Evolutionary conservation across 2,888 invertebrate genomes (phyloP), one percentile per base, ranked within the genome.

Genomic region (Atrina japonica): DNA sequence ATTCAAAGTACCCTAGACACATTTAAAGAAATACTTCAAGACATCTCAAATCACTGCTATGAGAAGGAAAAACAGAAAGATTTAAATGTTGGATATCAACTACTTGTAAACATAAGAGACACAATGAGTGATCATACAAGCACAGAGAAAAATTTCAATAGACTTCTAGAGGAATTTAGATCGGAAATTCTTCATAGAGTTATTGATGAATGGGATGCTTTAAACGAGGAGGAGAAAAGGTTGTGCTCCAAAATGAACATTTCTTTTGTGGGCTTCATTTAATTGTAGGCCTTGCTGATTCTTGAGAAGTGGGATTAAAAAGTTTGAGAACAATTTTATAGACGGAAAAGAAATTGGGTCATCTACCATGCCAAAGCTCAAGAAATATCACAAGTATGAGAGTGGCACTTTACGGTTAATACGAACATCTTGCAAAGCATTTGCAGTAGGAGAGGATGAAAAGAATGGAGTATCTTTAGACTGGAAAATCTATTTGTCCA

Each of bases 41-140:
- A 71, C 27, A 71, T 71, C 35, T 16, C 29, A 23, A 29, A 25
- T 18, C 56, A 56, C 25, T 66, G 47, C 23, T n/a, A 40, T 45
- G 7, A 16, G 14, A 23, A 41, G 35, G 65, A 45, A 11, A 41
- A 14, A 30, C 40, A 65, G 9, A 66, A 52, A 18, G 40, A 71
- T 1, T 49, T 60, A 49, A 52, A 68, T 56, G 50, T 56, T 49
- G 73, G 78, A 11, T 69, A 75, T 35, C 40, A 43, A 27, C 61
- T 77, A 23, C 53, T 79, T 7, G 23, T 59, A 25, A 75, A 71
- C 41, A 73, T 77, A 3, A 43, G 63, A 35, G 64, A 79, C 35
- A 79, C 77, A 0, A 79, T 77, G 74, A 67, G 65, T 11, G 80
- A 78, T 52, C 25, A 78, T 3, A 78, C 78, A 1, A 64, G 73